Percentiles rank a stretch among this genome's conserved stretches.
phyloP scores from a whole-genome alignment of 2,797 vertebrate genomes.

The Ctenochaetus hawaiiensis region DNA sequence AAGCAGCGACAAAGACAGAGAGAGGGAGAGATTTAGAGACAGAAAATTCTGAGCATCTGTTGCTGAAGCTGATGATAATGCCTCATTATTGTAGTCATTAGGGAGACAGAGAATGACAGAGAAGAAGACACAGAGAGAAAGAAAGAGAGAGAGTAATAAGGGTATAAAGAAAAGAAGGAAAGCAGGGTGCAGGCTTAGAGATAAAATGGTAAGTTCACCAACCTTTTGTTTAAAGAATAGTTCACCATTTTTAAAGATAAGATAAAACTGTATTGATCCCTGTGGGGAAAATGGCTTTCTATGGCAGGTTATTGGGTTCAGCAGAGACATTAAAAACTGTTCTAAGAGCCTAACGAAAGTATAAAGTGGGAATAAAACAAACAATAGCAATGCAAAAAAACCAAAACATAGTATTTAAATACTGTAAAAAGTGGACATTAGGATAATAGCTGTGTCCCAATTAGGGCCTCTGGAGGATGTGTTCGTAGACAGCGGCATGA shows the following conservation, averaged over 20 bases:
- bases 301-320: conserved; percentile 18
- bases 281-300: conserved; percentile 30
- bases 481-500: too few species aligned
- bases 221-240: conserved; percentile 30
- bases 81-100: conserved; percentile 66
- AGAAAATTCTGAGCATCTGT: conserved; percentile 60
- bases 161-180: not conserved
- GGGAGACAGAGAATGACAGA: conserved; percentile 34
- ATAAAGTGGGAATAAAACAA: conserved; percentile 29
- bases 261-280: conserved; percentile 46
- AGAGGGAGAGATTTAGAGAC: conserved; percentile 41
- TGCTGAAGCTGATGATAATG: conserved; percentile 58
- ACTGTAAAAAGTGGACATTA: not conserved
- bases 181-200: conserved; percentile 1
- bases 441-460: too few species aligned
- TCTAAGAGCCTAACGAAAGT: conserved; percentile 11
- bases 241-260: conserved; percentile 43
- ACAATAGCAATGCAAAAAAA: conserved; percentile 20
- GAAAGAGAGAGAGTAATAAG: conserved; percentile 7
- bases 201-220: not conserved
- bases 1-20: conserved; percentile 32
- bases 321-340: conserved; percentile 16
- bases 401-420: conserved; percentile 24
- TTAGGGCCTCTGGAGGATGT: too few species aligned
- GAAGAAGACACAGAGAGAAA: not conserved